phyloP scores from a whole-genome alignment of 2,797 vertebrate species.

The Spondyliosoma cantharus region DNA sequence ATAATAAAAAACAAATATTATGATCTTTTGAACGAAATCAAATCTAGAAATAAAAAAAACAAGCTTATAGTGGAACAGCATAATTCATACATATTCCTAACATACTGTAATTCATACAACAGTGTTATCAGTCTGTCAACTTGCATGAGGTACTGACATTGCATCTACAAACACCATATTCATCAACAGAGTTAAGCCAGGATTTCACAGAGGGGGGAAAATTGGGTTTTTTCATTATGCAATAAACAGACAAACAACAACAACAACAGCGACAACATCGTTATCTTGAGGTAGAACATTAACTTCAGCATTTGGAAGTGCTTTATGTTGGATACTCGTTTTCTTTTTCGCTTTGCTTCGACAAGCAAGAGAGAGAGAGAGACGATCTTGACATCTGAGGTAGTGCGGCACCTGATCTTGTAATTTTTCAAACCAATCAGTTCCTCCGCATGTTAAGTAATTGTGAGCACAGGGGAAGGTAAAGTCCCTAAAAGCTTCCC shows the following conservation, averaged over 20 bases:
- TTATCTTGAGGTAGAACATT: conserved; percentile 96
- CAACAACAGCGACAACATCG: conserved; percentile 81
- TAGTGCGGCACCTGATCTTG: conserved; percentile 83
- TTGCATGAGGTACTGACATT: conserved; percentile 80
- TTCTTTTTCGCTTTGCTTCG: conserved; percentile 63
- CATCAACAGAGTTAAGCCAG: conserved; percentile 67
- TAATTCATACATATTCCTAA: conserved; percentile 57
- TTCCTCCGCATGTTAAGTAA: conserved; percentile 83
- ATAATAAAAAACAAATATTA: conserved; percentile 39
- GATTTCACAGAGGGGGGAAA: conserved; percentile 59
- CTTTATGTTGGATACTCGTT: conserved; percentile 86
- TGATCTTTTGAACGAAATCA: conserved; percentile 48
- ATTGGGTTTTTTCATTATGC: conserved; percentile 77
- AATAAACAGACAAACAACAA: conserved; percentile 81
- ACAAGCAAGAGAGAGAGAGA: conserved; percentile 74
- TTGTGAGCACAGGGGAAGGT: conserved; percentile 85
- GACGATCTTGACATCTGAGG: conserved; percentile 86
- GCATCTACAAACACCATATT: conserved; percentile 75
- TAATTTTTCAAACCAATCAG: conserved; percentile 83
- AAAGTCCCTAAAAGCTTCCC: conserved; percentile 86
- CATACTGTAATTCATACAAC: conserved; percentile 72
- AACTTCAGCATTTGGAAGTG: conserved; percentile 96
- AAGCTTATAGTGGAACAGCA: conserved; percentile 74
- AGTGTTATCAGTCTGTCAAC: conserved; percentile 77
- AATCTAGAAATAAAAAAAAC: conserved; percentile 29